Percentiles rank a stretch among this genome's conserved stretches.
Conservation (phyloP, 2,888 invertebrate species). For the Pterostichus madidus region DNA sequence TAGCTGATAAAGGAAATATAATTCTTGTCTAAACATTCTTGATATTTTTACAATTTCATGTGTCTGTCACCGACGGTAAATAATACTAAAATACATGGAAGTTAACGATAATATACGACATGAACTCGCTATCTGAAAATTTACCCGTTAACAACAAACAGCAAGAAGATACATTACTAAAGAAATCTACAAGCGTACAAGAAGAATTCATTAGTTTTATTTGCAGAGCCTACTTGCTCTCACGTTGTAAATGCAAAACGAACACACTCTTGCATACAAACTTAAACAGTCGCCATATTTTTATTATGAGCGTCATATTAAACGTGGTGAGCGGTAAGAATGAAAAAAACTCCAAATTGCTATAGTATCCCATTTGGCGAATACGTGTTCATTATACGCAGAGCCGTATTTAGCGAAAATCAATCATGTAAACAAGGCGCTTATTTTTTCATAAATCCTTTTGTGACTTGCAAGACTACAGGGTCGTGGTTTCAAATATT, state of each 20-base stretch:
- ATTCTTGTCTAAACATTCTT: constrained; percentile 44
- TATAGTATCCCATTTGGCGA: constrained; percentile 43
- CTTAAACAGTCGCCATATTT: constrained; percentile 45
- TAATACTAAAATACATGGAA: constrained; percentile 48
- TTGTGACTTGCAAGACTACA: not conserved
- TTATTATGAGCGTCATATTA: constrained; percentile 39
- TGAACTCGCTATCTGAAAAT: constrained; percentile 49
- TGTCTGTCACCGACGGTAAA: constrained; percentile 41
- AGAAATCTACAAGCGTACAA: constrained; percentile 56
- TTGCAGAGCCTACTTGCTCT: constrained; percentile 50
- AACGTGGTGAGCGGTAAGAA: not conserved
- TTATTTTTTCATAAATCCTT: constrained; percentile 1
- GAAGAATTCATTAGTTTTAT: constrained; percentile 61
- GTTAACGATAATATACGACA: constrained; percentile 50
- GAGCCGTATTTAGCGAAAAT: constrained; percentile 47
- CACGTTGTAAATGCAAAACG: constrained; percentile 56
- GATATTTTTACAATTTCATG: constrained; percentile 32
- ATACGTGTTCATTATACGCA: constrained; percentile 57
- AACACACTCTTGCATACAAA: constrained; percentile 39
- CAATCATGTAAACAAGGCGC: constrained; percentile 38
- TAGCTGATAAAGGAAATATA: constrained; percentile 46
- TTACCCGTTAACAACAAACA: constrained; percentile 54
- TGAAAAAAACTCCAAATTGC: constrained; percentile 33
- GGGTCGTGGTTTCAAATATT: no score
- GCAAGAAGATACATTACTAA: constrained; percentile 52